These are phyloP conservation scores for Diplosoma virens DNA, from an alignment of 23 tunicate species.

Conservation along the genomic window DNA sequence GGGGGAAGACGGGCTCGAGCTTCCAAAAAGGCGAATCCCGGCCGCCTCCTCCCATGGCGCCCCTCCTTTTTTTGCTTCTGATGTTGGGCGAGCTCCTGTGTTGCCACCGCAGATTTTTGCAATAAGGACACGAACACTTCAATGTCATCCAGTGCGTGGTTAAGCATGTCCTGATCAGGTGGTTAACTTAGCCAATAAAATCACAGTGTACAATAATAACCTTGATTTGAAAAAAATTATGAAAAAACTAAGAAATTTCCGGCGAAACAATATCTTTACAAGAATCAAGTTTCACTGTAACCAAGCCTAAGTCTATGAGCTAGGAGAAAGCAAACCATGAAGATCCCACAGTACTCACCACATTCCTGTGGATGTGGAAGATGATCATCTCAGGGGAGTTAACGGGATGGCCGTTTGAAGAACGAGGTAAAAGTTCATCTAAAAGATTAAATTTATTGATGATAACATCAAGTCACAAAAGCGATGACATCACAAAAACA, in stretches of 20 bases:
- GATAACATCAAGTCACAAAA: too few relatives aligned
- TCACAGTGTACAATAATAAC: too few relatives aligned
- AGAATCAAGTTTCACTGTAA: too few relatives aligned
- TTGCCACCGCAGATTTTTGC: conserved; percentile 82
- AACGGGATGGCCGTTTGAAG: conserved; percentile 11
- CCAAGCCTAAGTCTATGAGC: too few relatives aligned
- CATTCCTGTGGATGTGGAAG: conserved; percentile 67
- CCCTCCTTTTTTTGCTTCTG: not conserved
- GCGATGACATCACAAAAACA: not conserved
- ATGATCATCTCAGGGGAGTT: conserved; percentile 53
- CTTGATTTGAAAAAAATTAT: too few relatives aligned
- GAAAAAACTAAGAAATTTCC: too few relatives aligned
- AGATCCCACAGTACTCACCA: conserved; percentile 68
- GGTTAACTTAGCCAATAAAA: too few relatives aligned
- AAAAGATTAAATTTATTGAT: too few relatives aligned
- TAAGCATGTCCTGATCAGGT: conserved; percentile 74
- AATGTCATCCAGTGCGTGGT: conserved; percentile 87
- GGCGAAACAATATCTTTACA: too few relatives aligned
- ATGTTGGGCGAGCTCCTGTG: conserved; percentile 34
- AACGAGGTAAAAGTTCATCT: not conserved
- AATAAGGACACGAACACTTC: conserved; percentile 62
- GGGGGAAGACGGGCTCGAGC: conserved; percentile 84
- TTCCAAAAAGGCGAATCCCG: conserved; percentile 64
- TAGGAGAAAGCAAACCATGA: too few relatives aligned
- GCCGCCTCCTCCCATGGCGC: not conserved